Base-by-base conservation (phyloP, 2,888 invertebrate genomes). In the Malthinus seriepunctatus region DNA sequence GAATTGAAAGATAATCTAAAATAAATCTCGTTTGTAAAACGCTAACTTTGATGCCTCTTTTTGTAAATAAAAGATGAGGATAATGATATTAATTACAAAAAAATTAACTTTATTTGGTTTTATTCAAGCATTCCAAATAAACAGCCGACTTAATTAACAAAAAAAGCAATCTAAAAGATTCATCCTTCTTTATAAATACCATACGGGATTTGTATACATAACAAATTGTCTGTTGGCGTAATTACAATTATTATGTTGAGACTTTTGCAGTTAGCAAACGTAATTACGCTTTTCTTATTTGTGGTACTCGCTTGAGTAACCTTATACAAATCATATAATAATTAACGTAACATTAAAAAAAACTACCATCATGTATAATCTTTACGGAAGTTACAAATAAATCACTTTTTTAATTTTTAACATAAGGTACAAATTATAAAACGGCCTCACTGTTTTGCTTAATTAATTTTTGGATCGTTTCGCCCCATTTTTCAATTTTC, bases 201-300 rank as follows among this genome's bases (percentile, higher is more conserved):
- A 44, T 51, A 51, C 51, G 51, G 51, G 39, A 51, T 45, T 45
- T 46, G 52, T 52, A 46, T 52, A 52, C 46, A 52, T 52, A 45
- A 52, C 52, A 52, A 52, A 52, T 52, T 46, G 42, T 52, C 52
- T 46, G 37, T 31, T n/a, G 34, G 32, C 7, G 35, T 52, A 52
- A 52, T 52, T 52, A 52, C 52, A 46, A 52, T 52, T 39, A 45
- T 52, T 52, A 52, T 45, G 45, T 39, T 38, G 12, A 12, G 11
- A 51, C 10, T 35, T 45, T 52, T 37, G 52, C 52, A 52, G 51
- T 51, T 42, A 33, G 14, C 44, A 44, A 51, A 42, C 15, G 52
- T 52, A 52, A 52, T 52, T 52, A 52, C 37, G 35, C 32, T 52
- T 45, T 51, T 51, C 35, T 42, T 44, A 34, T 11, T 38, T 9